Base-by-base conservation (phyloP, 2,888 invertebrate species). In the Elmis aenea region DNA sequence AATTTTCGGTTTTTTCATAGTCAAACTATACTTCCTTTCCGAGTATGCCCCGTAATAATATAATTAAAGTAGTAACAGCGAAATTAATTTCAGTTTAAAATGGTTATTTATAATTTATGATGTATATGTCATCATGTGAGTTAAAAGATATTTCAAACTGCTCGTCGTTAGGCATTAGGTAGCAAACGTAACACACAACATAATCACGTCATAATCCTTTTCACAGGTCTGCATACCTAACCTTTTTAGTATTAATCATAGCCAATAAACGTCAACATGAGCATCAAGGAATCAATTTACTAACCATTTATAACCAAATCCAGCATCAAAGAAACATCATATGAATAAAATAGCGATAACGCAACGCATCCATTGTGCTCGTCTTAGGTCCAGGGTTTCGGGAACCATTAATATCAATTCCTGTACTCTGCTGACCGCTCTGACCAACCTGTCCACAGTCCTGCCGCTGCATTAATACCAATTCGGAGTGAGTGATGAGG, bases 391-490 rank as follows among this genome's bases (percentile, higher is more conserved):
- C 51, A 50, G 54, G 51, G 52, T 54, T 54, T 54, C 50, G 52
- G 47, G 48, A 41, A 41, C 62, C 66, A 67, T 67, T 67, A 67
- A 67, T 67, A 66, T 66, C 66, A 67, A 67, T 67, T 66, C 61
- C 56, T 58, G 57, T 42, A 50, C 53, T 51, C 54, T 49, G 52
- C 60, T 57, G 59, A 57, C 59, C 61, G 51, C 50, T 51, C 55
- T 57, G 59, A 55, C 60, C 59, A 55, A 49, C 52, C 58, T 62
- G 65, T 64, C 63, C 63, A 52, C 61, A 58, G 55, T 51, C 46
- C 58, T 57, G 59, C 62, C 63, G 56, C 58, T 63, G 64, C 67
- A 67, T 67, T 67, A 66, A 67, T 67, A 66, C 66, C 66, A 67
- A 67, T 67, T 67, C 64, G 43, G 57, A 49, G 64, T 66, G 66